Evolutionary conservation across 2,888 invertebrate genomes (phyloP).

Genomic region (Volucella inanis): DNA sequence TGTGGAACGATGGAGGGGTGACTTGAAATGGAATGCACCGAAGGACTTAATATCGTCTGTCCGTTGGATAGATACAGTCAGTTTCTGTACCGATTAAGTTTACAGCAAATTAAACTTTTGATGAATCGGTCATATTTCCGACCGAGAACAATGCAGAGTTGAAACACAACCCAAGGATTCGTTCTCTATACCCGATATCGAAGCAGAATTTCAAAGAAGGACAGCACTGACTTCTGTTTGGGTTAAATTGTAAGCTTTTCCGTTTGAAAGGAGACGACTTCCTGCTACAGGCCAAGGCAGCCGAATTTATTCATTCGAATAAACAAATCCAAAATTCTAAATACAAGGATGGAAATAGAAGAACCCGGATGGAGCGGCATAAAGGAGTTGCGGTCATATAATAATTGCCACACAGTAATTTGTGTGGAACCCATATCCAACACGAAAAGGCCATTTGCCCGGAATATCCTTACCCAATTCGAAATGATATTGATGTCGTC

Average conservation of each 20-base stretch:
- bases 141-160: conserved; percentile 59
- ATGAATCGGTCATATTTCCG: conserved; percentile 69
- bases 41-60: conserved; percentile 26
- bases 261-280: conserved; percentile 69
- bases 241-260: conserved; percentile 73
- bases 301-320: conserved; percentile 38
- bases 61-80: conserved; percentile 10
- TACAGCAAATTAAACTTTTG: conserved; percentile 73
- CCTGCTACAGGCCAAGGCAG: conserved; percentile 63
- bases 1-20: background rate
- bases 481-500: conserved; percentile 71
- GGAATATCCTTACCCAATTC: conserved; percentile 71
- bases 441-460: conserved; percentile 60
- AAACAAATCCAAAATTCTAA: conserved; percentile 51
- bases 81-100: conserved; percentile 43
- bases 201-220: too few relatives aligned
- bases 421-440: conserved; percentile 67
- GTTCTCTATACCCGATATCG: too few relatives aligned
- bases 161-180: conserved; percentile 27
- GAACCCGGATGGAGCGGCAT: conserved; percentile 23
- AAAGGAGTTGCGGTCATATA: conserved; percentile 71
- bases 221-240: conserved; percentile 39
- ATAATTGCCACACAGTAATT: conserved; percentile 73
- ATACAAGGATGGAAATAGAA: conserved; percentile 16
- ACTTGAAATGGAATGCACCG: background rate